Evolutionary conservation across 2,797 vertebrate genomes (phyloP), one percentile per base, ranked within the genome.

Genomic region (Echeneis naucrates): DNA sequence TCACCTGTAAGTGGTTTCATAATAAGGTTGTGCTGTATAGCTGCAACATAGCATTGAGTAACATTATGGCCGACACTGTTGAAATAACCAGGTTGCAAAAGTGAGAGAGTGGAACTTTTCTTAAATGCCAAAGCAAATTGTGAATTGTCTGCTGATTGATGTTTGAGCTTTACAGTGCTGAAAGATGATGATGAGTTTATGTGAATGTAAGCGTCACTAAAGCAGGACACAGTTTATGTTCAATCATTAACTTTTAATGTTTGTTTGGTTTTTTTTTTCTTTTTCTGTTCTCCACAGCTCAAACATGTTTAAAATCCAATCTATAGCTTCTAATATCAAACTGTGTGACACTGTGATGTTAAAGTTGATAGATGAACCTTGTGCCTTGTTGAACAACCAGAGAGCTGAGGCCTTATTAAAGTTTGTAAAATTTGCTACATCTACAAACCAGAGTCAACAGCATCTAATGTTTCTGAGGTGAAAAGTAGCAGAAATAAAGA

Each of bases 401-500:
- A 63, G 8, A 63, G 33, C 62, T 47, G 12, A 56, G 11, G 56
- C 13, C 11, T 69, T 52, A 54, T 60, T 56, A 6, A 47, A 37
- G 13, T 66, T 38, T 33, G 16, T 4, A 55, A 56, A 8, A 70
- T 16, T 11, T 59, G 3, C 50, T 57, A 59, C 21, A 1, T 51
- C 48, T 24, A 32, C 45, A 2, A 33, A 64, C 57, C 0, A 21
- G 11, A 23, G 38, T 8, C 37, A 17, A 38, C 16, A 38, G 17
- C 27, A 48, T 48, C 37, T 61, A 23, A 13, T 64, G 23, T 61
- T 74, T 51, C 17, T 8, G 4, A 35, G 1, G 1, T 65, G 23
- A 38, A 55, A 26, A 12, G 37, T 1, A 0, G 8, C 23, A 57
- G 5, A 45, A 88, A 65, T 65, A 82, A 86, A 84, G 26, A 24